Conservation (phyloP, 1,140 invertebrate species). For the Parapsyche elsis region DNA sequence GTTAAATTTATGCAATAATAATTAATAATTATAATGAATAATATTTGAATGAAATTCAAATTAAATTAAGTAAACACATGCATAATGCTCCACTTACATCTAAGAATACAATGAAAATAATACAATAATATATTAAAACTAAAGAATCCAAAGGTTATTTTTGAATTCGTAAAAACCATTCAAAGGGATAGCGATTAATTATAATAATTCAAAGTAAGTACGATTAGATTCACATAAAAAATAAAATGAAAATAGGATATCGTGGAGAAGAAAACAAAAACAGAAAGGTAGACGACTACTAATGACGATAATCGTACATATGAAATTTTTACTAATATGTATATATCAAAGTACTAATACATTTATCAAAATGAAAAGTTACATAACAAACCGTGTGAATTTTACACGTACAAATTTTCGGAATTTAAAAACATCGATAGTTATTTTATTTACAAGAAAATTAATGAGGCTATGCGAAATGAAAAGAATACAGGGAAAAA, state of each 20-base stretch:
- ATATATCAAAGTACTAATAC: not conserved
- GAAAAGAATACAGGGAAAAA: too few relatives aligned
- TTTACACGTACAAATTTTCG: not conserved
- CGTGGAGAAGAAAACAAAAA: not conserved
- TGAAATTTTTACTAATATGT: not conserved
- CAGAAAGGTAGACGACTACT: not conserved
- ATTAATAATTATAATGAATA: constrained; percentile 22
- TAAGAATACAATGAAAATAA: constrained; percentile 1
- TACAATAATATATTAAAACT: not conserved
- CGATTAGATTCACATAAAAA: not conserved
- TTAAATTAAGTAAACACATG: constrained; percentile 17
- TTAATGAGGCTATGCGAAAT: too few relatives aligned
- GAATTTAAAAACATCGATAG: not conserved
- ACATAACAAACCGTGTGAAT: not conserved
- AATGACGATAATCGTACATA: not conserved
- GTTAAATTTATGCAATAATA: constrained; percentile 10
- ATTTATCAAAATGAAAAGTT: not conserved
- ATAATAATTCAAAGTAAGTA: not conserved
- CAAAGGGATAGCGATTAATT: not conserved
- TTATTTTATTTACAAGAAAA: too few relatives aligned
- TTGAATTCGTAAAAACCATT: too few relatives aligned
- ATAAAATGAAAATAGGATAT: too few relatives aligned
- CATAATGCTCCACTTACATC: not conserved
- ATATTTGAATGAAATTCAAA: constrained; percentile 9
- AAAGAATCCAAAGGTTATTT: too few relatives aligned